These are phyloP conservation scores for Xyrauchen texanus DNA, from an alignment of 2,113 vertebrate genomes.

Conservation along the genomic window DNA sequence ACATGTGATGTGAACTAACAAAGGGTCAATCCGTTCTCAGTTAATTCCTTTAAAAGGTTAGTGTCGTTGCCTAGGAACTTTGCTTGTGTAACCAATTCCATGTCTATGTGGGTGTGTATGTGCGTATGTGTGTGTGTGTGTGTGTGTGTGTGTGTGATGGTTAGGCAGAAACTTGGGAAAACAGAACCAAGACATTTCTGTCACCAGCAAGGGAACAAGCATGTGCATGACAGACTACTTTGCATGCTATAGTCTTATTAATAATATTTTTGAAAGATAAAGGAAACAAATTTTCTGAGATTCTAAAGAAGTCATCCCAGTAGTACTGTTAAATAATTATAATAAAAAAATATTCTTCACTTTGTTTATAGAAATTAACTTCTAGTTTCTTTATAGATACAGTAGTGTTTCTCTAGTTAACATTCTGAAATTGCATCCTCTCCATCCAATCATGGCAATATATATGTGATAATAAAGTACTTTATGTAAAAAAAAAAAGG, in stretches of 20 bases:
- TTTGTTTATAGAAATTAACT: too few species aligned
- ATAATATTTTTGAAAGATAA: background rate
- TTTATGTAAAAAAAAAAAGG: too few species aligned
- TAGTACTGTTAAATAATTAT: background rate
- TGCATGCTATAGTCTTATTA: background rate
- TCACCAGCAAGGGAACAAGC: background rate
- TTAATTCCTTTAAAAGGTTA: conserved; percentile 72
- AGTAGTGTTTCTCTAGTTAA: too few species aligned
- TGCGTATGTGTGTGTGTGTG: too few species aligned
- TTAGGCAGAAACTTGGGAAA: conserved; percentile 2
- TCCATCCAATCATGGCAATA: background rate
- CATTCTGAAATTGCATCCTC: too few species aligned
- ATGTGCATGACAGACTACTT: background rate
- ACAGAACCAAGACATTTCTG: background rate
- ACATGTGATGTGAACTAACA: conserved; percentile 58
- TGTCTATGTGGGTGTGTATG: background rate
- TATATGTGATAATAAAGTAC: background rate
- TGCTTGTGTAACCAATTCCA: conserved; percentile 53
- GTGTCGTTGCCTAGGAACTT: conserved; percentile 63
- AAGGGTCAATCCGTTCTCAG: conserved; percentile 65
- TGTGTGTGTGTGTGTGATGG: background rate
- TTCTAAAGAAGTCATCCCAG: background rate
- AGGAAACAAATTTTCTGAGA: background rate
- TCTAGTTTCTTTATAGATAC: too few species aligned
- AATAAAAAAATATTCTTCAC: too few species aligned